Evolutionary conservation across 2,113 vertebrate genomes (phyloP).

Genomic region (Anoura caudifer): DNA sequence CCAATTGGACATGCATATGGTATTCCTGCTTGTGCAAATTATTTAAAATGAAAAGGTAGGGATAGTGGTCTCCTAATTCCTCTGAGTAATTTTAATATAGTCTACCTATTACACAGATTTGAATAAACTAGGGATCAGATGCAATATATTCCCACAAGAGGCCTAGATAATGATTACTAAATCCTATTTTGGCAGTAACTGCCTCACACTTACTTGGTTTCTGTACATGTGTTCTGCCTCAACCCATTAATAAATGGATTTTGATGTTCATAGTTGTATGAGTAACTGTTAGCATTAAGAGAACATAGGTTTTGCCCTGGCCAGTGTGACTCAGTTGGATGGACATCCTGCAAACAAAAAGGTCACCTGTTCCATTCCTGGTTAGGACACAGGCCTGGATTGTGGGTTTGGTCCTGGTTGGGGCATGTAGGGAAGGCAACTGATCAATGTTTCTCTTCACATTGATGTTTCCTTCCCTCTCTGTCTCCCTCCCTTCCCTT

Average conservation of each 20-base stretch:
- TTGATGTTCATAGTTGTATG: background rate
- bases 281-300: background rate
- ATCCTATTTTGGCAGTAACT: background rate
- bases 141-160: background rate
- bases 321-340: no score
- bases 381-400: no score
- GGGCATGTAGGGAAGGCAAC: no score
- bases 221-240: background rate
- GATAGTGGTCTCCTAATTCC: slow-evolving; percentile 12
- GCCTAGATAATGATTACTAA: background rate
- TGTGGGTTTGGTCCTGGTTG: no score
- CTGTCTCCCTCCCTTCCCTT: no score
- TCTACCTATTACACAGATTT: background rate
- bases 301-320: background rate
- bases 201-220: background rate
- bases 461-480: no score
- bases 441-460: no score
- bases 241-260: background rate
- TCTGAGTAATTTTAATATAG: slow-evolving; percentile 24
- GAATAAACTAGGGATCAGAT: background rate
- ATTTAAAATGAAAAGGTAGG: slow-evolving; percentile 9
- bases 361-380: no score
- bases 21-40: slow-evolving; percentile 42
- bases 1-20: background rate
- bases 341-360: no score